Conservation (phyloP, 2,113 vertebrate species). For the Passer montanus region DNA sequence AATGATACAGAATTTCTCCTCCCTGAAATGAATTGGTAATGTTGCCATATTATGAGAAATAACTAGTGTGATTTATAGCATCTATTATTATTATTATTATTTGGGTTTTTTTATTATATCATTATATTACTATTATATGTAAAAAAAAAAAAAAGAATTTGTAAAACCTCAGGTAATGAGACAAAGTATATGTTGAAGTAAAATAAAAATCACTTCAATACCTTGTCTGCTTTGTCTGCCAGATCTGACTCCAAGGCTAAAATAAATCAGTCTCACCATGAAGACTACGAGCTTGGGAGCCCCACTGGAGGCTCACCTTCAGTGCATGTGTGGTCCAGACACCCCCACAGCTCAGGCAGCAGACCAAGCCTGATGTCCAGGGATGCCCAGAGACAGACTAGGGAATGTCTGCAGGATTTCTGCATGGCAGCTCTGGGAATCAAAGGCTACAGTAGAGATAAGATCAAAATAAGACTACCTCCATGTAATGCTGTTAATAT, state of each 20-base stretch:
- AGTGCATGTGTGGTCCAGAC: accelerated
- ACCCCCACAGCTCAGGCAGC: accelerated
- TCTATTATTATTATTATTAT: not conserved
- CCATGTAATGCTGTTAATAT: not conserved
- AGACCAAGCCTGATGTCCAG: not conserved
- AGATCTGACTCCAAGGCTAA: not conserved
- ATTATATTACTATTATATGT: not conserved
- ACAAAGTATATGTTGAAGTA: not conserved
- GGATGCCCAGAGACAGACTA: not conserved
- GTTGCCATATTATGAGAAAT: not conserved
- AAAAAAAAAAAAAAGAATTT: not conserved
- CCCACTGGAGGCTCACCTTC: not conserved
- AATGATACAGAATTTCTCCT: not conserved
- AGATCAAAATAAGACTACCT: not conserved
- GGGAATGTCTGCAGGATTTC: not conserved
- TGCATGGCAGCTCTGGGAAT: not conserved
- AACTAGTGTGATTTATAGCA: not conserved
- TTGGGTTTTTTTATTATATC: not conserved
- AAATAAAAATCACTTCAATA: not conserved
- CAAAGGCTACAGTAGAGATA: not conserved
- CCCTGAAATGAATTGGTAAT: not conserved
- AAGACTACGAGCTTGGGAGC: not conserved
- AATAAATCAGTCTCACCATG: not conserved
- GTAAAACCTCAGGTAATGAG: not conserved
- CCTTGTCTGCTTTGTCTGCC: not conserved